A percentile compares a stretch with the other conserved stretches of the same genome.
phyloP scores from a whole-genome alignment of 2,113 vertebrate species.

The Glareola pratincola region DNA sequence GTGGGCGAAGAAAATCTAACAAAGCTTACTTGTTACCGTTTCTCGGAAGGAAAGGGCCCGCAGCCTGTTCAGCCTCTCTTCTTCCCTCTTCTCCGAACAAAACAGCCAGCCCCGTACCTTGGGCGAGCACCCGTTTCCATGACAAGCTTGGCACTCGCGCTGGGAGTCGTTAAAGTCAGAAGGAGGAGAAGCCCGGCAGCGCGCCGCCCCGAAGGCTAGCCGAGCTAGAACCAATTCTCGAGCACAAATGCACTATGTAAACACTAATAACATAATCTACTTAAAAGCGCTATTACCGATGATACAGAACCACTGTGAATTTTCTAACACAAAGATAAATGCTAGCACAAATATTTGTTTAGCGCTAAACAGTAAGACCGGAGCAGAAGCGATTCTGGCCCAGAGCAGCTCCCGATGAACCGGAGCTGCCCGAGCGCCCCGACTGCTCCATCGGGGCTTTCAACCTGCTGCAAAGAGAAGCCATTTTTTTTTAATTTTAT shows the following conservation, averaged over 20 bases:
- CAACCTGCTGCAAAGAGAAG: background rate
- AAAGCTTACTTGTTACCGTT: background rate
- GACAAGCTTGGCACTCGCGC: background rate
- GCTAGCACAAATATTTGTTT: background rate
- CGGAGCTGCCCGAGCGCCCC: rapidly evolving
- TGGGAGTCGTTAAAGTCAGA: background rate
- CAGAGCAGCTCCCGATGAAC: background rate
- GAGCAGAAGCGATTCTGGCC: background rate
- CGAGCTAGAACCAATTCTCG: background rate
- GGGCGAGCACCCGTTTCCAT: background rate
- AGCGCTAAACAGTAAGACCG: background rate
- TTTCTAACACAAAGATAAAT: background rate
- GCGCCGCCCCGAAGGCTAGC: background rate
- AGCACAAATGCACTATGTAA: background rate
- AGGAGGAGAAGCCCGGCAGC: background rate
- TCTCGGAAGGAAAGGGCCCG: background rate
- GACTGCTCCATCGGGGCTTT: background rate
- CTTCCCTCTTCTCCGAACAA: background rate
- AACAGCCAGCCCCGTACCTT: background rate
- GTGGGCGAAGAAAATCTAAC: background rate
- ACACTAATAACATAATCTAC: background rate
- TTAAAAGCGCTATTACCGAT: background rate
- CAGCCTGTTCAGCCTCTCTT: background rate
- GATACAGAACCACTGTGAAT: background rate
- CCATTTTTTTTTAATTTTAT: background rate